Percentiles rank a stretch among this genome's conserved stretches.
Evolutionary conservation across 1,140 invertebrate species (phyloP).

Genomic region (Zaprionus taronus): DNA sequence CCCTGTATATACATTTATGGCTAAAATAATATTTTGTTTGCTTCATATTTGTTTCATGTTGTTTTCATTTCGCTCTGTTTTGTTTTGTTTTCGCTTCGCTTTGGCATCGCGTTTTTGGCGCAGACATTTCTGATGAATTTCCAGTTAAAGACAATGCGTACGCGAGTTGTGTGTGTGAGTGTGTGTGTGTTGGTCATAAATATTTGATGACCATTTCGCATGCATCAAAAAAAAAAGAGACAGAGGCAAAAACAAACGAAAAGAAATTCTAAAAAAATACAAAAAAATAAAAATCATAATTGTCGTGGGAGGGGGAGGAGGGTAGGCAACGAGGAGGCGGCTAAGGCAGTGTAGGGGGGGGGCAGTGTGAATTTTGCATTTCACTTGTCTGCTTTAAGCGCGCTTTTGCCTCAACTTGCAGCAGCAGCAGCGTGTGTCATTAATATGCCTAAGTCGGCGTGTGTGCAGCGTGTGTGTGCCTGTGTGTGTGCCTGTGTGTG

Average conservation of each 20-base stretch:
- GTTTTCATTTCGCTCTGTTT: conserved; percentile 1
- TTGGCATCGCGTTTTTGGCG: conserved; percentile 49
- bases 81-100: conserved; percentile 25
- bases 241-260: not conserved
- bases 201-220: conserved; percentile 47
- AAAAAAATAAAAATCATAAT: not conserved
- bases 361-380: conserved; percentile 1
- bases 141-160: conserved; percentile 38
- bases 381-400: conserved; percentile 17
- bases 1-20: conserved; percentile 8
- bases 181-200: conserved; percentile 29
- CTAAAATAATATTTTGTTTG: conserved; percentile 28
- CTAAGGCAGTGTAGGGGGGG: too few relatives aligned
- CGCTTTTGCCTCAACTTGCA: conserved; percentile 15
- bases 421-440: conserved; percentile 38
- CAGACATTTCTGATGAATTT: conserved; percentile 43
- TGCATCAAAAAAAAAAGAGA: not conserved
- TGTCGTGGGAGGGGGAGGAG: not conserved
- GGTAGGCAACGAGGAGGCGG: too few relatives aligned
- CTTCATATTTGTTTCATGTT: conserved; percentile 30
- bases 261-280: not conserved
- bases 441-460: conserved; percentile 39
- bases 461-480: conserved; percentile 21
- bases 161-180: not conserved
- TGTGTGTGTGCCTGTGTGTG: conserved; percentile 14